Evolutionary conservation across 2,113 vertebrate genomes (phyloP).

Genomic region (Pantherophis guttatus): DNA sequence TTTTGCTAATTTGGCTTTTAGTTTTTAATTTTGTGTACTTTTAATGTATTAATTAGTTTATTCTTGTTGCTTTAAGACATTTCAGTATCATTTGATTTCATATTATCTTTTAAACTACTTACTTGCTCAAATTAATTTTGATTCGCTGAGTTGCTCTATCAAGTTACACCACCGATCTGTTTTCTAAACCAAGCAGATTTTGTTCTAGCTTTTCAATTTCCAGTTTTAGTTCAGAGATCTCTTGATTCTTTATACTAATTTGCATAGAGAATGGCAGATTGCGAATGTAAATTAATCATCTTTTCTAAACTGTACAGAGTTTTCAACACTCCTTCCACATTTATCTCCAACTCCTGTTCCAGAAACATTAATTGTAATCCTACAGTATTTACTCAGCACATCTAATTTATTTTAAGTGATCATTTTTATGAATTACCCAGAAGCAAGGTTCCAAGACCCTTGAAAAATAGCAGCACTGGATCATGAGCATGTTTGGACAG

Average conservation of each 20-base stretch:
- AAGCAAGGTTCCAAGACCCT: constrained; percentile 50
- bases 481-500: constrained; percentile 52
- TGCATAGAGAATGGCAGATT: not conserved
- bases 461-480: constrained; percentile 61
- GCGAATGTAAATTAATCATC: not conserved
- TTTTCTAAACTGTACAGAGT: not conserved
- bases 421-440: constrained; percentile 43
- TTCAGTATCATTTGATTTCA: constrained; percentile 76
- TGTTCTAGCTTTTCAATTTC: constrained; percentile 73
- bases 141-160: constrained; percentile 73
- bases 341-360: not conserved
- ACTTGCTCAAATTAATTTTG: constrained; percentile 71
- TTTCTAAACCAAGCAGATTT: constrained; percentile 78
- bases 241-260: constrained; percentile 72
- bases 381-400: not conserved
- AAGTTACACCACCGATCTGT: constrained; percentile 75
- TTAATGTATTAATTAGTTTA: not conserved
- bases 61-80: not conserved
- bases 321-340: not conserved
- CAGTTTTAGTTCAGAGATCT: constrained; percentile 70
- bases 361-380: not conserved
- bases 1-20: not conserved
- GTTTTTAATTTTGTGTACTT: not conserved
- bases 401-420: not conserved
- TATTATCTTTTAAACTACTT: constrained; percentile 68